Percentiles rank a stretch among this genome's conserved stretches.
Evolutionary conservation across 1,140 invertebrate species (phyloP).

Genomic region (Andricus grossulariae): DNA sequence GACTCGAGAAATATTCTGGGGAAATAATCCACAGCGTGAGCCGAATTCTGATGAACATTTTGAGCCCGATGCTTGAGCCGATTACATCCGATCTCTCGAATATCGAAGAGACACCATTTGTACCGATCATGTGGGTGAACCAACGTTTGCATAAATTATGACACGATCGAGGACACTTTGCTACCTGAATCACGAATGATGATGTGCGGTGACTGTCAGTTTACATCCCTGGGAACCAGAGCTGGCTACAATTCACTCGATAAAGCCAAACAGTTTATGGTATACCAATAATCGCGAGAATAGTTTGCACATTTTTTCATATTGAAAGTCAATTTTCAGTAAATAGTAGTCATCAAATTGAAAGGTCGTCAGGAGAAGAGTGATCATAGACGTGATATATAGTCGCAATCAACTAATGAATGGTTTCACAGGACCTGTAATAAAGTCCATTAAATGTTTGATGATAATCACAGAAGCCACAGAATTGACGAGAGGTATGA

Average conservation of each 20-base stretch:
- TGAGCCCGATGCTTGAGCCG: not conserved
- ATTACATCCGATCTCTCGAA: slow-evolving; percentile 25
- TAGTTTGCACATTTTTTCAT: too few relatives aligned
- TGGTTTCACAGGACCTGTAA: too few relatives aligned
- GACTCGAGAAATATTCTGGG: slow-evolving; percentile 39
- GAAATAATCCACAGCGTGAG: slow-evolving; percentile 9
- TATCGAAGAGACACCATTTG: slow-evolving; percentile 23
- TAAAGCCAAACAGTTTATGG: not conserved
- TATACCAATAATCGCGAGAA: too few relatives aligned
- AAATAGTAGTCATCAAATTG: too few relatives aligned
- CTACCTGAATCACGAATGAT: slow-evolving; percentile 30
- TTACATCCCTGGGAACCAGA: slow-evolving; percentile 19
- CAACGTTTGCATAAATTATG: slow-evolving; percentile 23
- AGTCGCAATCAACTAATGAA: too few relatives aligned
- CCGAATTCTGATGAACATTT: not conserved
- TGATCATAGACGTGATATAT: too few relatives aligned
- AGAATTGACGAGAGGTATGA: too few relatives aligned
- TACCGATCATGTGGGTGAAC: slow-evolving; percentile 13
- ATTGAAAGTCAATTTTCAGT: too few relatives aligned
- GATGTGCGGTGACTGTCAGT: slow-evolving; percentile 26
- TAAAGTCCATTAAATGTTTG: too few relatives aligned
- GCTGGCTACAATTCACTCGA: slow-evolving; percentile 18
- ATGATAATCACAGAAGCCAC: too few relatives aligned
- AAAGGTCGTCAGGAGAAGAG: too few relatives aligned
- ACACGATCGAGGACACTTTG: slow-evolving; percentile 16